Conservation (phyloP, 2,797 vertebrate genomes). For the Sibirionetta formosa region DNA sequence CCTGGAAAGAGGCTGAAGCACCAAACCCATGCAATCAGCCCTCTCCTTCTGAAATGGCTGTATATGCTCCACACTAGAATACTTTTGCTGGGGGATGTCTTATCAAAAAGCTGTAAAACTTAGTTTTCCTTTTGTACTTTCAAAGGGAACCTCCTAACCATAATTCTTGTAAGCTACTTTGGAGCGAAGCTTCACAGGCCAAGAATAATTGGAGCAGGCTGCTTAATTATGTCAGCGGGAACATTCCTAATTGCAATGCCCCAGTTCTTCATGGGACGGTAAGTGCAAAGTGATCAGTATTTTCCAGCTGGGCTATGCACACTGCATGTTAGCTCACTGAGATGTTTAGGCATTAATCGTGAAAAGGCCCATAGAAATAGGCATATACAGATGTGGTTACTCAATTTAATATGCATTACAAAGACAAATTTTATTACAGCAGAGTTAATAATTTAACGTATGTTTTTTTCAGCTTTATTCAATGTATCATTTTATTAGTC, state of each 20-base stretch:
- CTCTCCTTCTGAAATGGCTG: background rate
- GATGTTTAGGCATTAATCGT: background rate
- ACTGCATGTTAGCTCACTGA: background rate
- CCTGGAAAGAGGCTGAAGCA: background rate
- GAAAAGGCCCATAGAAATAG: background rate
- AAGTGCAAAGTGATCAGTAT: constrained; percentile 61
- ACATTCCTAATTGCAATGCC: constrained; percentile 92
- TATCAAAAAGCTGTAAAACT: background rate
- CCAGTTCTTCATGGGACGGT: constrained; percentile 94
- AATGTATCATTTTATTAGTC: background rate
- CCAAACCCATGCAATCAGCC: rapidly evolving
- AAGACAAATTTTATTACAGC: background rate
- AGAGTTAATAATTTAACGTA: background rate
- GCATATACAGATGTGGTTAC: background rate
- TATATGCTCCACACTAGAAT: background rate
- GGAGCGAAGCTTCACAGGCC: constrained; percentile 94
- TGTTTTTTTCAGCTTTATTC: background rate
- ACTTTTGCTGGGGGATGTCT: background rate
- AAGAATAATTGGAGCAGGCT: constrained; percentile 92
- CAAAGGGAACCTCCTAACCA: constrained; percentile 93
- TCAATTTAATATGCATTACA: background rate
- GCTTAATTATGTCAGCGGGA: constrained; percentile 93
- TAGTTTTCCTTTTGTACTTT: constrained; percentile 52
- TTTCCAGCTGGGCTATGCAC: background rate
- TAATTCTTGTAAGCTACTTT: constrained; percentile 95